Conservation (phyloP, 2,888 invertebrate species). For the Aplocera efformata region DNA sequence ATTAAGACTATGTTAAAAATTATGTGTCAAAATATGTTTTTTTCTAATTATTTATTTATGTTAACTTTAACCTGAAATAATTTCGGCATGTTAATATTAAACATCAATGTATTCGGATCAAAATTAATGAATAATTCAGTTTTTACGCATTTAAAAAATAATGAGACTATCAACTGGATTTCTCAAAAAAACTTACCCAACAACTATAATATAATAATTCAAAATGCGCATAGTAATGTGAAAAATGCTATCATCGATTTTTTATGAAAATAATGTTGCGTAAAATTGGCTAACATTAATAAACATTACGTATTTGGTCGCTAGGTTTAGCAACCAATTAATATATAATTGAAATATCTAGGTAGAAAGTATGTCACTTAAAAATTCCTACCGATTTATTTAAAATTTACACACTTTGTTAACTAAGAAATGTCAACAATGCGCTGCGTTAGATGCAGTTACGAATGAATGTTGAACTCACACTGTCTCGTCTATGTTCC, state of each 20-base stretch:
- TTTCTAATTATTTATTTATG: too few species aligned
- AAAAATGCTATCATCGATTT: slow-evolving; percentile 18
- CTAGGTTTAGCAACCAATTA: slow-evolving; percentile 20
- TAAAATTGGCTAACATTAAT: slow-evolving; percentile 22
- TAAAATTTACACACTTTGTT: too few species aligned
- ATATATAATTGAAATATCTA: slow-evolving; percentile 22
- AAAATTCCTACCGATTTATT: too few species aligned
- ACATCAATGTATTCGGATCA: too few species aligned
- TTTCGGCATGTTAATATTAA: too few species aligned
- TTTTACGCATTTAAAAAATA: not conserved
- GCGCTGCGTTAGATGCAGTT: too few species aligned
- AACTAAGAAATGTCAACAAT: too few species aligned
- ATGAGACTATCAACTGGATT: not conserved
- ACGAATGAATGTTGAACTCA: too few species aligned
- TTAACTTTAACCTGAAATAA: too few species aligned
- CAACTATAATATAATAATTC: slow-evolving; percentile 19
- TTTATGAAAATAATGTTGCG: slow-evolving; percentile 21
- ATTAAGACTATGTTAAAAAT: too few species aligned
- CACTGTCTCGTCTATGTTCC: too few species aligned
- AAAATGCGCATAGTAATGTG: slow-evolving; percentile 22
- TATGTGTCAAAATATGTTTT: too few species aligned
- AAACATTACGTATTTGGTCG: slow-evolving; percentile 19
- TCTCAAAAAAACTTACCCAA: slow-evolving; percentile 17
- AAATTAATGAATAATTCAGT: slow-evolving; percentile 3
- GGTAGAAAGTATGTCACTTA: slow-evolving; percentile 15